These are phyloP conservation scores for Acrocyrtus sp. DNA, from an alignment of 2,888 invertebrate genomes.

Conservation along the genomic window DNA sequence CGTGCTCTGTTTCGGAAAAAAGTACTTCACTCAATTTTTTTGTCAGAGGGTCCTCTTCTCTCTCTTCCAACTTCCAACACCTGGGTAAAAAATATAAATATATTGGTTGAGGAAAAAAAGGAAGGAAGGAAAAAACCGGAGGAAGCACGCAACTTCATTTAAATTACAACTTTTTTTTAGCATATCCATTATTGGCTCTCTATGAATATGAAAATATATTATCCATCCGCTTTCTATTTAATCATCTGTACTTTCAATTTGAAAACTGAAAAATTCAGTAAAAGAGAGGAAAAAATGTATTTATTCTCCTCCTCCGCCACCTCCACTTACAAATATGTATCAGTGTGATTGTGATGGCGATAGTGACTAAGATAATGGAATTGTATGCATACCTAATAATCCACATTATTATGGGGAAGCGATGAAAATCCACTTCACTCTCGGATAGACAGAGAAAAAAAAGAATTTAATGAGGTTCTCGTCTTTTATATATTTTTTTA, in stretches of 20 bases:
- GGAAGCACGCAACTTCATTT: slow-evolving; percentile 36
- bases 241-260: too few relatives aligned
- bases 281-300: too few relatives aligned
- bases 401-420: slow-evolving; percentile 16
- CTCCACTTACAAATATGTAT: too few relatives aligned
- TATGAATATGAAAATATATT: too few relatives aligned
- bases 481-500: slow-evolving; percentile 13
- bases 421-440: slow-evolving; percentile 18
- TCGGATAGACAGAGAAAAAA: too few relatives aligned
- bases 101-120: too few relatives aligned
- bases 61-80: slow-evolving; percentile 15
- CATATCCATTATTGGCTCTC: too few relatives aligned
- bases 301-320: too few relatives aligned
- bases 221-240: too few relatives aligned
- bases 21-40: slow-evolving; percentile 12
- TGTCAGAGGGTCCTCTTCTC: neutral
- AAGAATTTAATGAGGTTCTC: slow-evolving; percentile 38
- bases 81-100: slow-evolving; percentile 42
- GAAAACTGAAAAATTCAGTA: too few relatives aligned
- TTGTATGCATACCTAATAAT: slow-evolving; percentile 10
- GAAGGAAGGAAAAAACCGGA: slow-evolving; percentile 5
- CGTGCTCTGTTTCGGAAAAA: too few relatives aligned
- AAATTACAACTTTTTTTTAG: neutral
- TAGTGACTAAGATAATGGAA: slow-evolving; percentile 14
- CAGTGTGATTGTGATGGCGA: too few relatives aligned